Evolutionary conservation across 1,140 invertebrate species (phyloP).

Genomic region (Ostrea denselamellosa): DNA sequence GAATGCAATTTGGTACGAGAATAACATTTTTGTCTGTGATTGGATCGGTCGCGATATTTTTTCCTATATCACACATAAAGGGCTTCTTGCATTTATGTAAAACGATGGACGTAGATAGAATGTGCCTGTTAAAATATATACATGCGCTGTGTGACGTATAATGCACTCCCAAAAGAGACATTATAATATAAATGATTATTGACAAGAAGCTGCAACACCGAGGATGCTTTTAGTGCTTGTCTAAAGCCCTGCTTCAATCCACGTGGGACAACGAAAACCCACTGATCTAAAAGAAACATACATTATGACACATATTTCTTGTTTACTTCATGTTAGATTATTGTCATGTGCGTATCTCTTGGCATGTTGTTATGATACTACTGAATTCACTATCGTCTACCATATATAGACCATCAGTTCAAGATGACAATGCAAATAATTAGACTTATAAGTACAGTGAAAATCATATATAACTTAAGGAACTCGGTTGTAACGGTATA

Average conservation of each 20-base stretch:
- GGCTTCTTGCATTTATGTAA: background rate
- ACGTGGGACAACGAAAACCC: background rate
- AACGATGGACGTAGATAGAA: background rate
- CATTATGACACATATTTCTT: background rate
- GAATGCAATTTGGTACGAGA: no score
- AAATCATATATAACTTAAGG: no score
- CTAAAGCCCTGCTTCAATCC: background rate
- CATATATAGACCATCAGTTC: no score
- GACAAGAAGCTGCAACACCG: background rate
- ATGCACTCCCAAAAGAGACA: background rate
- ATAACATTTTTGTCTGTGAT: no score
- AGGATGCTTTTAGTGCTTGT: background rate
- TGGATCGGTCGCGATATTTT: no score
- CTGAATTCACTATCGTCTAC: no score
- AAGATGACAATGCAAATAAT: no score
- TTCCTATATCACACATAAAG: background rate
- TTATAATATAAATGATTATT: background rate
- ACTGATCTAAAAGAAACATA: background rate
- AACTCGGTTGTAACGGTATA: no score
- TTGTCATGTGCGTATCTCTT: no score
- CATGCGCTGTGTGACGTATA: background rate
- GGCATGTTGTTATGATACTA: background rate
- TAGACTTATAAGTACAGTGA: no score
- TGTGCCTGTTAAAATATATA: background rate
- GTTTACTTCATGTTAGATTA: background rate